Percentiles rank a stretch among this genome's conserved stretches.
These are phyloP conservation scores for Pluvianellus socialis DNA, from an alignment of 2,113 vertebrate species.

Conservation along the genomic window DNA sequence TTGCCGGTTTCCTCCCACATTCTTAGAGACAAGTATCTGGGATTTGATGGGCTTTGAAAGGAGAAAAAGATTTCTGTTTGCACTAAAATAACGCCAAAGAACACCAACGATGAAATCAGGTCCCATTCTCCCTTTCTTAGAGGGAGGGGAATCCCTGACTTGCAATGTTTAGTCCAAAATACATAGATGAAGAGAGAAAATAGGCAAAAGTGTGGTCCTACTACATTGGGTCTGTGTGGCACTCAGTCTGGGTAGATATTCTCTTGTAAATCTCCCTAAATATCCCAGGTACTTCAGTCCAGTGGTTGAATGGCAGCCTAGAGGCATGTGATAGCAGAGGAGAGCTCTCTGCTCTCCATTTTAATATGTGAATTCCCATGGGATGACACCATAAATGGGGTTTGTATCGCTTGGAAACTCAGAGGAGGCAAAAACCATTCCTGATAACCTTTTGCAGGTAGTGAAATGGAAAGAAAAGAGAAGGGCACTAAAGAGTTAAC, in stretches of 20 bases:
- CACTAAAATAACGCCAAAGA: not conserved
- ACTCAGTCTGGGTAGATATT: not conserved
- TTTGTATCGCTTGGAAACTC: not conserved
- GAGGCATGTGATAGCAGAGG: not conserved
- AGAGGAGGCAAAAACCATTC: not conserved
- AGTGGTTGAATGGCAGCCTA: not conserved
- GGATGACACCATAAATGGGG: not conserved
- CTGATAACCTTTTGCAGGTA: not conserved
- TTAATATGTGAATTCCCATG: not conserved
- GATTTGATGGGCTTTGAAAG: not conserved
- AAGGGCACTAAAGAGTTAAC: not conserved
- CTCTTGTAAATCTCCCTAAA: not conserved
- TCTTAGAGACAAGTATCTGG: not conserved
- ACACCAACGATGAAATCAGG: not conserved
- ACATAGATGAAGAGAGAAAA: not conserved
- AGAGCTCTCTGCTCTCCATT: not conserved
- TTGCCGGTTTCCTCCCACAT: not conserved
- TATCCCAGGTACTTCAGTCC: not conserved
- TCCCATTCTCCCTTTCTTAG: not conserved
- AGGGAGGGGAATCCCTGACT: not conserved
- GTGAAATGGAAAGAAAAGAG: not conserved
- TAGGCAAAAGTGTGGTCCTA: not conserved
- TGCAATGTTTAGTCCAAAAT: not conserved
- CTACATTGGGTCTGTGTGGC: rapidly evolving
- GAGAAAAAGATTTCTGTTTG: not conserved